These are phyloP conservation scores for Columbina picui DNA, from an alignment of 2,113 vertebrate species.

Conservation along the genomic window DNA sequence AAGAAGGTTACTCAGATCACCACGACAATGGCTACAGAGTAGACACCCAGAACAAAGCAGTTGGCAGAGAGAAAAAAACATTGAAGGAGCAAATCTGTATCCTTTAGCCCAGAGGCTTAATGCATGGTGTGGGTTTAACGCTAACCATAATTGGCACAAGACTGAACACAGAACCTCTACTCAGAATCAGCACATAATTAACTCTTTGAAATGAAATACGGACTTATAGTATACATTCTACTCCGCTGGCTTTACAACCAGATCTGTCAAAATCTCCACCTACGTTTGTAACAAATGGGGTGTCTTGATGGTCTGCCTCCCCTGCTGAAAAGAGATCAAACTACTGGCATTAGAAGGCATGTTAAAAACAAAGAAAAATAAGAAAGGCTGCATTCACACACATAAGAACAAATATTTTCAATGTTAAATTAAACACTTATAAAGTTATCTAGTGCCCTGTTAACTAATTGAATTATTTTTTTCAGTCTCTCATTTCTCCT, in stretches of 20 bases:
- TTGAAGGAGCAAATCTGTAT: background rate
- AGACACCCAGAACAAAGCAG: background rate
- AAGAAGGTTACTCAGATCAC: background rate
- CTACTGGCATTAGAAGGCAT: background rate
- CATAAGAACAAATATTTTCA: background rate
- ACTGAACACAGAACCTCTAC: background rate
- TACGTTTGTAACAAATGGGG: background rate
- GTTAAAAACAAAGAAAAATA: background rate
- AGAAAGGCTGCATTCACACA: background rate
- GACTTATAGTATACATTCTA: background rate
- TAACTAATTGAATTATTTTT: background rate
- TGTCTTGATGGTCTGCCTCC: background rate
- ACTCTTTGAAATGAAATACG: background rate
- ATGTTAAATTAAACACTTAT: background rate
- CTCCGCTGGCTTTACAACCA: background rate
- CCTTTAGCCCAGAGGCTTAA: background rate
- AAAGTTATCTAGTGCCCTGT: background rate
- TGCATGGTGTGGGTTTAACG: background rate
- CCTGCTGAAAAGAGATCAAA: background rate
- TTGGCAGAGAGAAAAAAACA: background rate
- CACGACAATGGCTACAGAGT: background rate
- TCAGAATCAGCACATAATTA: background rate
- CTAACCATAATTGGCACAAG: background rate
- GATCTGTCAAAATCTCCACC: background rate
- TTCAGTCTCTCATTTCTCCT: background rate